Evolutionary conservation across 1,140 invertebrate genomes (phyloP).

Genomic region (Drosophila yakuba): DNA sequence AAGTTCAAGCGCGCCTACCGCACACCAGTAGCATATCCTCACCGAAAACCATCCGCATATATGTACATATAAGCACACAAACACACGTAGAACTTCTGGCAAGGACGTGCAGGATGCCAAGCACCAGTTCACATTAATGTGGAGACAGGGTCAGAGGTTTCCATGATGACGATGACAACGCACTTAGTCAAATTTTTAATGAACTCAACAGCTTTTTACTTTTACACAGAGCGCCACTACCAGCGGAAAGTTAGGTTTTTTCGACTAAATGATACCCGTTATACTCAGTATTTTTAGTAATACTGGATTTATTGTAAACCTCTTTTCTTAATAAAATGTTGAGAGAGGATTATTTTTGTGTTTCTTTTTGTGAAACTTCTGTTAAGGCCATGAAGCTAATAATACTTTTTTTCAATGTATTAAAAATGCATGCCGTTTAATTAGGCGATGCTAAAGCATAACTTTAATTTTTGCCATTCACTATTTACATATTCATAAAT

Average conservation of each 20-base stretch:
- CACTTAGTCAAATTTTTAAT: constrained; percentile 80
- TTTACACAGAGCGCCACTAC: constrained; percentile 46
- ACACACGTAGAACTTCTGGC: constrained; percentile 22
- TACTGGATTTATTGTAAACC: too few species aligned
- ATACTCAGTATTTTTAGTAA: not conserved
- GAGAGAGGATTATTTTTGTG: too few species aligned
- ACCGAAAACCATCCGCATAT: constrained; percentile 13
- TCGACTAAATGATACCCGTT: not conserved
- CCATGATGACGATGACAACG: constrained; percentile 69
- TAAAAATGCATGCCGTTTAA: not conserved
- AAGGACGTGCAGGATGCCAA: constrained; percentile 50
- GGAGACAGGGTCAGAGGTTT: constrained; percentile 37
- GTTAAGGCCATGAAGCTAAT: too few species aligned
- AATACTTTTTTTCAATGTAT: too few species aligned
- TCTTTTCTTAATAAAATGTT: too few species aligned
- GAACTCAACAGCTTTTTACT: constrained; percentile 81
- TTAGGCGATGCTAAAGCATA: not conserved
- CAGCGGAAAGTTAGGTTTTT: not conserved
- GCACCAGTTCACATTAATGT: constrained; percentile 16
- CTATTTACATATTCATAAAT: not conserved
- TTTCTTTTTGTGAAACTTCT: too few species aligned
- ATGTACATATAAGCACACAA: not conserved
- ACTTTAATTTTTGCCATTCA: too few species aligned
- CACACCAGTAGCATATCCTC: constrained; percentile 14
- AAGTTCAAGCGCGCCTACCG: constrained; percentile 50